Percentiles rank a stretch among this genome's conserved stretches.
These are phyloP conservation scores for Odocoileus virginianus DNA, from an alignment of 2,113 vertebrate species.

Conservation along the genomic window DNA sequence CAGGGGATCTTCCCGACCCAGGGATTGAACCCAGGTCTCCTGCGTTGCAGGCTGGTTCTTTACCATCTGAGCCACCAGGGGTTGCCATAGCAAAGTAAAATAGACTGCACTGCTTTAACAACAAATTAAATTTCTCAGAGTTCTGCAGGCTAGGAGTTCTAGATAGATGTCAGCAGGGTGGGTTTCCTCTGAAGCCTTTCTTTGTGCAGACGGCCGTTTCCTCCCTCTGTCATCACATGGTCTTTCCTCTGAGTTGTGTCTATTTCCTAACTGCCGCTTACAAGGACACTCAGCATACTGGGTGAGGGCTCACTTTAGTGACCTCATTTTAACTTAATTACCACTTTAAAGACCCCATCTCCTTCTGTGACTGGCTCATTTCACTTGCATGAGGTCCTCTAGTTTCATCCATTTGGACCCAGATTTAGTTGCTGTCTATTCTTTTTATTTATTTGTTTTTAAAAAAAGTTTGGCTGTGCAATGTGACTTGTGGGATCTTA, in stretches of 20 bases:
- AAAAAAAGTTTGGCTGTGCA: background rate
- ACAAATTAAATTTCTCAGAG: background rate
- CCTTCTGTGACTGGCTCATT: background rate
- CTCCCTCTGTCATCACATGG: background rate
- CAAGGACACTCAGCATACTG: background rate
- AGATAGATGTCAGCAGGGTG: too few relatives aligned
- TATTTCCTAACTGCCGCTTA: background rate
- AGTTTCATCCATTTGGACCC: background rate
- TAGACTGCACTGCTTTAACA: background rate
- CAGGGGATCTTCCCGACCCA: background rate
- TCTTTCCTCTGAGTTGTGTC: background rate
- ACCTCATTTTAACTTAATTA: background rate
- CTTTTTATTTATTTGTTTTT: background rate
- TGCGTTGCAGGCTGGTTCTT: background rate
- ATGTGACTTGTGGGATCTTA: background rate
- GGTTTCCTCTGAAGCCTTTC: background rate
- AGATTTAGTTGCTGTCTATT: background rate
- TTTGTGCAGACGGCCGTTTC: background rate
- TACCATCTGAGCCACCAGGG: background rate
- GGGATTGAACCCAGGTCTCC: background rate
- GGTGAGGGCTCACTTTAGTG: background rate
- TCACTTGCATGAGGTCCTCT: background rate
- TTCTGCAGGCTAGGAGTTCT: background rate
- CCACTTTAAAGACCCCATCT: background rate
- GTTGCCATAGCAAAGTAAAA: background rate